These are phyloP conservation scores for Stratiolaelaps scimitus DNA, from an alignment of 1,140 invertebrate genomes.

Conservation along the genomic window DNA sequence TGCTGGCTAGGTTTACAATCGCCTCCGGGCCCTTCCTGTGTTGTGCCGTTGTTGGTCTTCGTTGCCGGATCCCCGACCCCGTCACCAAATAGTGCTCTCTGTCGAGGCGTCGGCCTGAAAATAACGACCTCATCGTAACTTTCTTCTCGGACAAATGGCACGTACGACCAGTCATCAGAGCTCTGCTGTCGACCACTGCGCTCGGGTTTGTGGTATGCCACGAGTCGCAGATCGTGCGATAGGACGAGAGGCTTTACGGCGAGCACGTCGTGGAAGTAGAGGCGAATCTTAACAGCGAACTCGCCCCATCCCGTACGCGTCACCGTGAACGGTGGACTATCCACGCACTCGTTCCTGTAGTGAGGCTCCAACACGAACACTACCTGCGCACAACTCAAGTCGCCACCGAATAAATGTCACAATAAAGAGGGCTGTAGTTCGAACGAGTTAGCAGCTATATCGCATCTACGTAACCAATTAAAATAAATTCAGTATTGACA, in stretches of 20 bases:
- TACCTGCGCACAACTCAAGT: background rate
- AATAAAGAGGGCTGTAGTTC: no score
- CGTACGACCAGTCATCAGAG: background rate
- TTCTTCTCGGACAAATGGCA: constrained; percentile 19
- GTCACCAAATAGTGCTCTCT: no score
- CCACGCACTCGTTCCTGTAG: background rate
- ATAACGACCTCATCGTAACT: constrained; percentile 13
- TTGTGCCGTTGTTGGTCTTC: no score
- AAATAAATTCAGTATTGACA: background rate
- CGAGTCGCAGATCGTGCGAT: background rate
- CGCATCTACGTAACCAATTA: no score
- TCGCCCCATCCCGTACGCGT: constrained; percentile 10
- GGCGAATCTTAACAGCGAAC: background rate
- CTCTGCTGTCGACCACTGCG: background rate
- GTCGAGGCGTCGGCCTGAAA: background rate
- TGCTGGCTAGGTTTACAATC: no score
- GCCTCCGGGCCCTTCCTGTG: no score
- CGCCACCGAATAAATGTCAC: no score
- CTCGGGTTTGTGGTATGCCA: background rate
- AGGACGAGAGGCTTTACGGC: background rate
- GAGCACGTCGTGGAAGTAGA: background rate
- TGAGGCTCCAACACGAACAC: constrained; percentile 18
- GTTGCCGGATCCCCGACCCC: no score
- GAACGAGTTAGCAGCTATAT: no score
- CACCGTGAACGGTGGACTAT: background rate